Evolutionary conservation across 2,888 invertebrate species (phyloP).

Genomic region (Polyploca ridens): DNA sequence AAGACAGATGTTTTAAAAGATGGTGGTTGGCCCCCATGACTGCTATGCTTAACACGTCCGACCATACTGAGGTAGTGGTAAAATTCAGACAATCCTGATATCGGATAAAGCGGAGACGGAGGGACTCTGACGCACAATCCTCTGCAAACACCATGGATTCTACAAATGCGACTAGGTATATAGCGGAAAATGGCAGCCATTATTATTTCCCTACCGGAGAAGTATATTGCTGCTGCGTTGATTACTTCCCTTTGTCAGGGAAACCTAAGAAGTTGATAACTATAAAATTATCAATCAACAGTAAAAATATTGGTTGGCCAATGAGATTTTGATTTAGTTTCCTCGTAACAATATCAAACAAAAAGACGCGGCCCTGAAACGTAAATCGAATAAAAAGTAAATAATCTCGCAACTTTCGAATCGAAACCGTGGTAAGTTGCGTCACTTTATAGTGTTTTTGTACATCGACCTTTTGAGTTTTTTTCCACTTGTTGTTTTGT

Average conservation of each 20-base stretch:
- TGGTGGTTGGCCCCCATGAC: too few relatives aligned
- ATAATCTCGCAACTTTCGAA: conserved; percentile 30
- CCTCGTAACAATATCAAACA: conserved; percentile 21
- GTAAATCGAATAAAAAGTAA: conserved; percentile 22
- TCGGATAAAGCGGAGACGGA: too few relatives aligned
- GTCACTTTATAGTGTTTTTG: conserved; percentile 30
- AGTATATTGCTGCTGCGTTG: background rate
- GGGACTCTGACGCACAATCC: too few relatives aligned
- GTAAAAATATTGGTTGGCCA: conserved; percentile 10
- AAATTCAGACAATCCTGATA: too few relatives aligned
- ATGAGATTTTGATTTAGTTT: conserved; percentile 17
- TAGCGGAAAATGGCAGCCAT: background rate
- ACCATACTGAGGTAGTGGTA: too few relatives aligned
- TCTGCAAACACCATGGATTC: background rate
- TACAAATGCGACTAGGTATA: background rate
- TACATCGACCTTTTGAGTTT: conserved; percentile 23
- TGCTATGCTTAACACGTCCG: too few relatives aligned
- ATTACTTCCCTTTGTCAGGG: background rate
- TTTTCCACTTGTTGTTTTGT: conserved; percentile 18
- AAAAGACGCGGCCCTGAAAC: conserved; percentile 27
- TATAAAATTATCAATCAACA: background rate
- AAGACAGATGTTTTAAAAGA: too few relatives aligned
- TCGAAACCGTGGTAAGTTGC: conserved; percentile 18
- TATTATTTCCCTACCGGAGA: background rate
- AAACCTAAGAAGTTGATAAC: background rate